Base-by-base conservation (phyloP, 1,140 invertebrate species). In the Saccostrea cuccullata region DNA sequence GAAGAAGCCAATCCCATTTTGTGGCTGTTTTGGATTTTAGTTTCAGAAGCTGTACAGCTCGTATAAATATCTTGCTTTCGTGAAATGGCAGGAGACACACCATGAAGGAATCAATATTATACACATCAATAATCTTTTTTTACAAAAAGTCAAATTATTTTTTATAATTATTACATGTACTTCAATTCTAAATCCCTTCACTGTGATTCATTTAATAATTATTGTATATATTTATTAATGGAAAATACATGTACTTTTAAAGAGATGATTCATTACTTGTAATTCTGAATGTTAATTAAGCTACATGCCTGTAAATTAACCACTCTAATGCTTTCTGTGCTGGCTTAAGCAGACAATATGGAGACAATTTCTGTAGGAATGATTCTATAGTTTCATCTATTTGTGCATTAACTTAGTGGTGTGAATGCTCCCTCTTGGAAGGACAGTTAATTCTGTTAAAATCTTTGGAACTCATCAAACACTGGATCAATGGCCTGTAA, bases 291-390 rank as follows among this genome's bases (percentile, higher is more conserved):
- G 1, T 64, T n/a, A n/a, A n/a, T n/a, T 64, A n/a, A 64, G 58
- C 15, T 20, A 20, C 12, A 15, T 94, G 96, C 96, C 96, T 96
- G 89, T 97, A 96, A 82, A 99, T 96, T 3, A 99, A 95, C 98
- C 98, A 99, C 96, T 99, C 98, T 40, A 99, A 94, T 30, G 97
- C 97, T 96, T 98, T 98, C 87, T 98, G 97, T 13, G 98, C 96
- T 17, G 97, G 96, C 93, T 97, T 97, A 0, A 98, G 94, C 60
- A 98, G 94, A 91, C 99, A 97, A 94, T 98, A 99, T 8, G 98
- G 98, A 0, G 98, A 98, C 13, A 98, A 90, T 58, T 97, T 95
- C 60, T 97, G 94, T 0, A 99, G 94, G 95, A 99, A 99, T 88
- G 97, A 96, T 84, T 96, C 96, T n/a, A 99, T 97, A 13, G 95